A percentile compares a stretch with the other conserved stretches of the same genome.
Evolutionary conservation across 2,888 invertebrate species (phyloP).

Genomic region (Xylota sylvarum): DNA sequence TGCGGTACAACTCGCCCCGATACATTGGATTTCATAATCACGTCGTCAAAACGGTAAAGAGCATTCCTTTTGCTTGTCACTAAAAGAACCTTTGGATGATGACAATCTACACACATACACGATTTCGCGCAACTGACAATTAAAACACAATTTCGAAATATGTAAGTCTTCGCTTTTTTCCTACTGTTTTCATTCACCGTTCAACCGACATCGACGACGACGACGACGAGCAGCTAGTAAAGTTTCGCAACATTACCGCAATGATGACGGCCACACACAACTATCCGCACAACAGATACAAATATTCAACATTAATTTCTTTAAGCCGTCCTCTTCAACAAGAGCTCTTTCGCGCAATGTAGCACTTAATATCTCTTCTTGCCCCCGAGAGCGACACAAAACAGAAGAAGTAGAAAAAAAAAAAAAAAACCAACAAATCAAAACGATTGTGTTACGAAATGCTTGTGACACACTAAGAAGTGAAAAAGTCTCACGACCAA

Average conservation of each 20-base stretch:
- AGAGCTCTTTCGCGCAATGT: constrained; percentile 71
- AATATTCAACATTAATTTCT: constrained; percentile 62
- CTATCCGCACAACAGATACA: constrained; percentile 37
- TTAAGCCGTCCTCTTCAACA: constrained; percentile 63
- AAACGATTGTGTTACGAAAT: constrained; percentile 73
- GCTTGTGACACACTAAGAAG: constrained; percentile 68
- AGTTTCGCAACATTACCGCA: constrained; percentile 73
- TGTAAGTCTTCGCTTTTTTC: constrained; percentile 33
- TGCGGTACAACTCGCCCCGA: constrained; percentile 73
- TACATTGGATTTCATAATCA: constrained; percentile 75
- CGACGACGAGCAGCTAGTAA: constrained; percentile 48
- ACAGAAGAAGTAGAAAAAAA: constrained; percentile 17
- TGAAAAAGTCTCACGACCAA: constrained; percentile 60
- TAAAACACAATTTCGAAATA: constrained; percentile 51
- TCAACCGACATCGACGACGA: constrained; percentile 48
- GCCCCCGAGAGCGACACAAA: constrained; percentile 46
- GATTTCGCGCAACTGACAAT: constrained; percentile 22
- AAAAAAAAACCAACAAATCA: constrained; percentile 50
- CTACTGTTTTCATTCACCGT: constrained; percentile 63
- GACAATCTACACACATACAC: constrained; percentile 34
- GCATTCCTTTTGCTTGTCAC: constrained; percentile 68
- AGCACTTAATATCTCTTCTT: constrained; percentile 69
- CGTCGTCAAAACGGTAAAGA: constrained; percentile 51
- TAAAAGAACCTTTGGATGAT: constrained; percentile 29
- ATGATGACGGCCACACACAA: constrained; percentile 67